Evolutionary conservation across 2,888 invertebrate genomes (phyloP).

Genomic region (Pristionchus exspectatus): DNA sequence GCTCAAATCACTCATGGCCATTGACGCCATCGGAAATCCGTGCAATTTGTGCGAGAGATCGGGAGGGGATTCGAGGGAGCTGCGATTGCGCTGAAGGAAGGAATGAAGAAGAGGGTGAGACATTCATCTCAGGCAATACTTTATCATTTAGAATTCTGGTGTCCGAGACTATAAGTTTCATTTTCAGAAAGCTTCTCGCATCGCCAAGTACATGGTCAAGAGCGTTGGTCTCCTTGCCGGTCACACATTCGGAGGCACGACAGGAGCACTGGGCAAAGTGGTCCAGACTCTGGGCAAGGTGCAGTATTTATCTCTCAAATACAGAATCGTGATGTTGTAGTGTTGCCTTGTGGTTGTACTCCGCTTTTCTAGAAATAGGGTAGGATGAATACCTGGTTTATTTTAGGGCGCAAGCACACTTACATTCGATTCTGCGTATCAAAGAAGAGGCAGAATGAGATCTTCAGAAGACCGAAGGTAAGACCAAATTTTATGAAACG

Average conservation of each 20-base stretch:
- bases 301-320: neutral
- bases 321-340: neutral
- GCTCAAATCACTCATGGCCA: neutral
- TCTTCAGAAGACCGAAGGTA: neutral
- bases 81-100: neutral
- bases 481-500: no score
- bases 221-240: neutral
- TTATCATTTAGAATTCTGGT: no score
- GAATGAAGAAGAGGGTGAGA: constrained; percentile 1
- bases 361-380: neutral
- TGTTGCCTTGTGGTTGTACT: neutral
- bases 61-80: constrained; percentile 14
- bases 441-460: constrained; percentile 11
- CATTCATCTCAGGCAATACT: neutral
- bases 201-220: neutral
- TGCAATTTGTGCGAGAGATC: neutral
- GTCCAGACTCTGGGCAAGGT: constrained; percentile 14
- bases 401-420: neutral
- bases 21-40: neutral
- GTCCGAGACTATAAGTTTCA: no score
- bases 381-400: neutral
- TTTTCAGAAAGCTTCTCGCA: constrained; percentile 6
- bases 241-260: neutral
- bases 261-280: neutral
- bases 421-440: neutral